phyloP scores from a whole-genome alignment of 2,888 invertebrate genomes.

The Anarsia innoxiella region DNA sequence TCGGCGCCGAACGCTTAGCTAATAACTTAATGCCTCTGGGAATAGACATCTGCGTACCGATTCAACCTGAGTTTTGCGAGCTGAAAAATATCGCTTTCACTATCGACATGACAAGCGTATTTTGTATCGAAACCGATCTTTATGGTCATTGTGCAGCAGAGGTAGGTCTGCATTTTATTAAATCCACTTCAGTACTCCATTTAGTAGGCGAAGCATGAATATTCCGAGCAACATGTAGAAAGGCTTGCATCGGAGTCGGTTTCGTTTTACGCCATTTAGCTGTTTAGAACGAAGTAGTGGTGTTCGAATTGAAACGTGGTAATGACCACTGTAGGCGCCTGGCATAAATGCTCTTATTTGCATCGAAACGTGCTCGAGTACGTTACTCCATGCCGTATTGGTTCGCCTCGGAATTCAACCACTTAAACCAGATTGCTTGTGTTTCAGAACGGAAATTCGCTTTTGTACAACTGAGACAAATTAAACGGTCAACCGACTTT shows the following conservation, averaged over 20 bases:
- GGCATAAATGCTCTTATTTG: conserved; percentile 62
- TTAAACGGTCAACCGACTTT: conserved; percentile 25
- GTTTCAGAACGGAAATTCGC: conserved; percentile 25
- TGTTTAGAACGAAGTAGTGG: conserved; percentile 51
- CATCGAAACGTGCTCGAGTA: conserved; percentile 55
- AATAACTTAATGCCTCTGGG: conserved; percentile 72
- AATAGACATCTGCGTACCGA: conserved; percentile 45
- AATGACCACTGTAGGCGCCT: conserved; percentile 60
- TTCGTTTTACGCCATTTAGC: conserved; percentile 58
- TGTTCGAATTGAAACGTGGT: conserved; percentile 58
- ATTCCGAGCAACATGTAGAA: conserved; percentile 47
- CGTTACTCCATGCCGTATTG: conserved; percentile 39
- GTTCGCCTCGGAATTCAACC: conserved; percentile 35
- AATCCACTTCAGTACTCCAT: conserved; percentile 38
- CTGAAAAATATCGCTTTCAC: conserved; percentile 28
- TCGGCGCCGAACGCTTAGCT: conserved; percentile 56
- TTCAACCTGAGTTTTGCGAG: conserved; percentile 25
- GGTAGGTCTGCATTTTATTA: conserved; percentile 26
- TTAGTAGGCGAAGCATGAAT: conserved; percentile 46
- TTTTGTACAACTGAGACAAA: conserved; percentile 23
- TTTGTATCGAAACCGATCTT: conserved; percentile 30
- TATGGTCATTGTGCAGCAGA: conserved; percentile 23
- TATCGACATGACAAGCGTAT: conserved; percentile 24
- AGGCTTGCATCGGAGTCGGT: conserved; percentile 31
- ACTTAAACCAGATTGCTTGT: conserved; percentile 31